A percentile compares a stretch with the other conserved stretches of the same genome.
These are phyloP conservation scores for Acrobeloides nanus DNA, from an alignment of 2,888 invertebrate species.

Conservation along the genomic window DNA sequence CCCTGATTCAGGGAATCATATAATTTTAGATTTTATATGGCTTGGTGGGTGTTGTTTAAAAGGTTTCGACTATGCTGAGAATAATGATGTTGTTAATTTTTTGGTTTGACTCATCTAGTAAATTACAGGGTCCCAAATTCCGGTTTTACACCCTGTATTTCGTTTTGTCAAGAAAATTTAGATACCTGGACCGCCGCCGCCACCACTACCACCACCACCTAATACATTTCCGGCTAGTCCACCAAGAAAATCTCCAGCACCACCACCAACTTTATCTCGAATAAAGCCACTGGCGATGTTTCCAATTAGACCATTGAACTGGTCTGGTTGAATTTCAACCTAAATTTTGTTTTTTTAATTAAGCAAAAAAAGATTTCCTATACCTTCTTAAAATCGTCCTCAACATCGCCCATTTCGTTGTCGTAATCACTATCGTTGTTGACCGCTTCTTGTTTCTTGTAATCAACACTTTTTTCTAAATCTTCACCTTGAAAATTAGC, in stretches of 20 bases:
- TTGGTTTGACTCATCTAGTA: no score
- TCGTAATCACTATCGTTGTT: no score
- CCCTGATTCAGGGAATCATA: no score
- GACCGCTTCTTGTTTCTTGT: no score
- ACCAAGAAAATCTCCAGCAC: constrained; percentile 39
- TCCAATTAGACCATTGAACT: constrained; percentile 50
- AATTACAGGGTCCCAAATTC: no score
- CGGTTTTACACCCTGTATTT: not conserved
- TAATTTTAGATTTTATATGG: no score
- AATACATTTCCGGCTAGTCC: constrained; percentile 43
- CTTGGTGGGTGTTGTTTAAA: no score
- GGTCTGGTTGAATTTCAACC: constrained; percentile 23
- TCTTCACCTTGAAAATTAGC: no score
- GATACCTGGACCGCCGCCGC: constrained; percentile 19
- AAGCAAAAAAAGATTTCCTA: not conserved
- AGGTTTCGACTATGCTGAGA: no score
- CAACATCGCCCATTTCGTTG: constrained; percentile 11
- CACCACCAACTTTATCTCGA: constrained; percentile 43
- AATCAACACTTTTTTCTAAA: no score
- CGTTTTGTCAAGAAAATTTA: not conserved
- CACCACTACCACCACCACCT: constrained; percentile 28
- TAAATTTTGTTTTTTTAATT: constrained; percentile 6
- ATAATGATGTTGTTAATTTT: no score
- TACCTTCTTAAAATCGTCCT: constrained; percentile 18
- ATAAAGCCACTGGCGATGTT: constrained; percentile 48